phyloP scores from a whole-genome alignment of 2,888 invertebrate species.

The Cerceris ruficornis region DNA sequence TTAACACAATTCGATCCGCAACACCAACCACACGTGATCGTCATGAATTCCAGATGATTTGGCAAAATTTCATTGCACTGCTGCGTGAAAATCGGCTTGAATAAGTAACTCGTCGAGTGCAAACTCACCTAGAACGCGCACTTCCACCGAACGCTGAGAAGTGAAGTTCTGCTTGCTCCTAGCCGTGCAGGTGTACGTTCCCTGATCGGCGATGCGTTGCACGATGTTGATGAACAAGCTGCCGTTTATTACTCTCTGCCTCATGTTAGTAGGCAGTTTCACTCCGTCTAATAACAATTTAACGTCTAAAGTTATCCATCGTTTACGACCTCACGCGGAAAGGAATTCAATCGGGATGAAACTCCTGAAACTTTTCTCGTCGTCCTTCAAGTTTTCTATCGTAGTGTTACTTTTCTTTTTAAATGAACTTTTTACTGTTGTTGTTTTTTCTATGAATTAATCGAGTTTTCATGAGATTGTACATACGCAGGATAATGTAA shows the following conservation, averaged over 20 bases:
- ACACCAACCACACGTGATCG: constrained; percentile 29
- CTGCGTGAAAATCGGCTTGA: constrained; percentile 31
- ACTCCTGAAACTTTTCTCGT: background rate
- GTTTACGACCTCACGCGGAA: background rate
- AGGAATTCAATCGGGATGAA: background rate
- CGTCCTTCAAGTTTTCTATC: background rate
- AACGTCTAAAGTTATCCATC: background rate
- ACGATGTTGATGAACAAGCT: constrained; percentile 83
- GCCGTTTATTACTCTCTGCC: constrained; percentile 83
- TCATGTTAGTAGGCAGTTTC: constrained; percentile 83
- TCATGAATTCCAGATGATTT: constrained; percentile 9
- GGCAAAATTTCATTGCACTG: constrained; percentile 27
- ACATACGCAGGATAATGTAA: background rate
- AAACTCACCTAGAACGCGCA: constrained; percentile 81
- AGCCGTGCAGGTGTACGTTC: constrained; percentile 84
- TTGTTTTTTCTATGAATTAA: background rate
- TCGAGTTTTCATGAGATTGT: background rate
- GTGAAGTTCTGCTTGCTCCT: constrained; percentile 82
- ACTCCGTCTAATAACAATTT: constrained; percentile 80
- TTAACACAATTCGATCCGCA: background rate
- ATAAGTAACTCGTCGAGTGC: constrained; percentile 35
- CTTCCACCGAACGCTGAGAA: constrained; percentile 80
- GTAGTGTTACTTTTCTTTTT: background rate
- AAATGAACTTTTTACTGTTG: background rate
- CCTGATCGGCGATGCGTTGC: constrained; percentile 83